Evolutionary conservation across 2,888 invertebrate species (phyloP).

Genomic region (Ormyrus nitidulus): DNA sequence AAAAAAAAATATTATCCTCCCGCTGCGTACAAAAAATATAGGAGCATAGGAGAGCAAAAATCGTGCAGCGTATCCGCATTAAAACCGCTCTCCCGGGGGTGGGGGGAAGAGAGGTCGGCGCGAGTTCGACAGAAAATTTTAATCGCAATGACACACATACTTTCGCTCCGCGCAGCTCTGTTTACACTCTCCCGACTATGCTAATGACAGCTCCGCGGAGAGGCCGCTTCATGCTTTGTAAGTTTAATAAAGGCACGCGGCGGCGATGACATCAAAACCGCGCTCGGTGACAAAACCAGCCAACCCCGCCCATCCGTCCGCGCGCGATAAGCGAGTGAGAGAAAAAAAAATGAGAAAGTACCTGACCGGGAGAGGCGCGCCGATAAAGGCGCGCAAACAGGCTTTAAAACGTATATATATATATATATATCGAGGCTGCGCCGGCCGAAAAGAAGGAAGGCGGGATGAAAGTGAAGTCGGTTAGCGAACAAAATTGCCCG

Average conservation of each 20-base stretch:
- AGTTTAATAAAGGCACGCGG: conserved; percentile 41
- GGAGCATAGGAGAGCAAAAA: no score
- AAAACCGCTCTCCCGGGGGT: no score
- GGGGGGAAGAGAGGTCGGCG: no score
- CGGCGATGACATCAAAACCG: conserved; percentile 24
- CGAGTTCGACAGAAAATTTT: neutral
- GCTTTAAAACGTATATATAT: no score
- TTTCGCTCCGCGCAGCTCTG: neutral
- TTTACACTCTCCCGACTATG: neutral
- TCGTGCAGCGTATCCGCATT: no score
- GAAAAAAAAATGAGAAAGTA: conserved; percentile 45
- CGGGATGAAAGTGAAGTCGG: no score
- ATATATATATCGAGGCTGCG: no score
- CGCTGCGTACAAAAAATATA: no score
- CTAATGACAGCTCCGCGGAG: conserved; percentile 1
- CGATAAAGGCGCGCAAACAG: no score
- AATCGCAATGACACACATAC: conserved; percentile 29
- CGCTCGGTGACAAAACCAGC: conserved; percentile 18
- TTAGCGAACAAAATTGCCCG: no score
- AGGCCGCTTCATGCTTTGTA: conserved; percentile 31
- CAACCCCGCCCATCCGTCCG: conserved; percentile 12
- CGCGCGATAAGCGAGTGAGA: neutral
- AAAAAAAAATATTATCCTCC: no score
- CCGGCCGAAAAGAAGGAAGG: no score
- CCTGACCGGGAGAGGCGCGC: neutral